These are phyloP conservation scores for Camarhynchus parvulus DNA, from an alignment of 2,113 vertebrate genomes.

Conservation along the genomic window DNA sequence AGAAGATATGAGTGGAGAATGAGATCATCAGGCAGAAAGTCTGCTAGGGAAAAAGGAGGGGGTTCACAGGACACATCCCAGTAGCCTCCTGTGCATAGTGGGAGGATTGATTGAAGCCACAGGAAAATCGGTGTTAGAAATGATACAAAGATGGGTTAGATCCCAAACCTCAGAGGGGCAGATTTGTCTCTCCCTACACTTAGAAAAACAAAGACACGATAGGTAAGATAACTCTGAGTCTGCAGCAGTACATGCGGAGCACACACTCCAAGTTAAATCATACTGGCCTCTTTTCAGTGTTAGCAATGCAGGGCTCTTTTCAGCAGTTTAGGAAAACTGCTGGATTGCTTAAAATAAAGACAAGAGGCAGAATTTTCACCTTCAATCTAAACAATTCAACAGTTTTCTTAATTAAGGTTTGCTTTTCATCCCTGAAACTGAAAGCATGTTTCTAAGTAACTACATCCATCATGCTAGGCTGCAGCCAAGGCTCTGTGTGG, in stretches of 20 bases:
- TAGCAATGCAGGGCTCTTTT: background rate
- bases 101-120: background rate
- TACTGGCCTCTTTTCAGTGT: background rate
- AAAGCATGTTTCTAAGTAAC: constrained; percentile 27
- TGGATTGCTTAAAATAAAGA: background rate
- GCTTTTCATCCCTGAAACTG: constrained; percentile 19
- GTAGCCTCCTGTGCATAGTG: background rate
- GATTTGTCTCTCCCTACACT: background rate
- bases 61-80: background rate
- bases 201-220: background rate
- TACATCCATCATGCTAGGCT: background rate
- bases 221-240: background rate
- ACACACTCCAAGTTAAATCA: background rate
- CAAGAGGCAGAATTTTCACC: background rate
- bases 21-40: constrained; percentile 4
- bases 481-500: background rate
- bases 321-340: background rate
- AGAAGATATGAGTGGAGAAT: constrained; percentile 32
- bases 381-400: background rate
- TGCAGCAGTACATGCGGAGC: background rate
- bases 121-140: background rate
- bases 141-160: background rate
- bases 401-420: constrained; percentile 42
- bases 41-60: background rate
- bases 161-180: background rate